Evolutionary conservation across 2,113 vertebrate genomes (phyloP).

Genomic region (Malurus cyaneus): DNA sequence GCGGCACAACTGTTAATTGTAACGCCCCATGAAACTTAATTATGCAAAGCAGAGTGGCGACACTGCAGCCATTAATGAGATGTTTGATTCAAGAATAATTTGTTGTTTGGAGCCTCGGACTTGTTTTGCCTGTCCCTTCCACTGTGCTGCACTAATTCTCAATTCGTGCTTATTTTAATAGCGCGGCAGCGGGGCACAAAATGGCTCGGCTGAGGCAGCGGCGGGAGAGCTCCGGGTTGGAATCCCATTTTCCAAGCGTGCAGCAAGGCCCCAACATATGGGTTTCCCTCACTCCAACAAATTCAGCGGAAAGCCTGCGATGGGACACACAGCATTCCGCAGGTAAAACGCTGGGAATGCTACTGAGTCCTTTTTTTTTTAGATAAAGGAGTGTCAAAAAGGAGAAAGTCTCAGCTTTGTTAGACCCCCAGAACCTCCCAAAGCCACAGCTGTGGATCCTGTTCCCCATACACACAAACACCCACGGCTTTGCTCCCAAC

Average conservation of each 20-base stretch:
- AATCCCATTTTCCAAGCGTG: neutral
- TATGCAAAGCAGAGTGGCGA: slow-evolving; percentile 75
- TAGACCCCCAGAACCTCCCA: neutral
- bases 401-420: neutral
- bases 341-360: neutral
- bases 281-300: neutral
- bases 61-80: slow-evolving; percentile 77
- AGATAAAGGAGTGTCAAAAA: neutral
- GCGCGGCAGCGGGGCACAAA: slow-evolving; percentile 21
- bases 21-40: slow-evolving; percentile 78
- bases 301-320: neutral
- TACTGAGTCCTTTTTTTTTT: neutral
- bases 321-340: neutral
- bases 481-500: neutral
- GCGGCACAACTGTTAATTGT: slow-evolving; percentile 72
- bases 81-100: slow-evolving; percentile 79
- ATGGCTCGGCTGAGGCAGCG: neutral
- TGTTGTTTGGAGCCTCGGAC: slow-evolving; percentile 70
- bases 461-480: neutral
- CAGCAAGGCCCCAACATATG: neutral
- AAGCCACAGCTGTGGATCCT: rapidly evolving
- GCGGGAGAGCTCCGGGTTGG: neutral
- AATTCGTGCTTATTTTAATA: slow-evolving; percentile 50
- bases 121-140: slow-evolving; percentile 64
- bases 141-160: slow-evolving; percentile 51